Conservation (phyloP, 2,797 vertebrate genomes). For the Lerista edwardsae region DNA sequence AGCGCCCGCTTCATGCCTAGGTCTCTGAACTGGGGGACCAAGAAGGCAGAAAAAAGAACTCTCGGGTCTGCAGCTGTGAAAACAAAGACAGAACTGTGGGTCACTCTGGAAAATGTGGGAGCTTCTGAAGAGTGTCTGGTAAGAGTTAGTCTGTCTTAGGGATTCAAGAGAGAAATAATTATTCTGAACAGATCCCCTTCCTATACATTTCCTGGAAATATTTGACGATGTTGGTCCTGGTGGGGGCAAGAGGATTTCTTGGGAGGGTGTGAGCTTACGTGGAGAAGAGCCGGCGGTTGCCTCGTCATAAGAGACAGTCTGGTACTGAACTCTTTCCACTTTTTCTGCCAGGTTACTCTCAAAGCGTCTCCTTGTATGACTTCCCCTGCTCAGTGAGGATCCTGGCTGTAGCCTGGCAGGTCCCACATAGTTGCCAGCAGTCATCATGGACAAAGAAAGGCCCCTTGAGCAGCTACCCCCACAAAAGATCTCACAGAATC, state of each 20-base stretch:
- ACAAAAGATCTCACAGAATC: too few species aligned
- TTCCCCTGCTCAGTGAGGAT: not conserved
- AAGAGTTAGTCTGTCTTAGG: not conserved
- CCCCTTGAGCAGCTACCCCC: too few species aligned
- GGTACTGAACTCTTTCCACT: not conserved
- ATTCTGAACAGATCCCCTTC: not conserved
- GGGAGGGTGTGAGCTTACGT: not conserved
- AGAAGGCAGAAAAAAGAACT: not conserved
- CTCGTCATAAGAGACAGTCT: not conserved
- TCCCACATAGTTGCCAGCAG: not conserved
- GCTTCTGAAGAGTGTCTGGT: not conserved
- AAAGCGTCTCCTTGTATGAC: not conserved
- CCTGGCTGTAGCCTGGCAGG: not conserved
- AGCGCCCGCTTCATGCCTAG: not conserved
- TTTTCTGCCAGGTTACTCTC: not conserved
- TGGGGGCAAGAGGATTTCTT: not conserved
- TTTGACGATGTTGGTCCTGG: not conserved
- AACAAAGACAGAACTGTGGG: not conserved
- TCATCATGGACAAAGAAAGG: not conserved
- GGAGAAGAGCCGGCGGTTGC: not conserved
- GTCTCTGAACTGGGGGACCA: not conserved
- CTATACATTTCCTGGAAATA: not conserved
- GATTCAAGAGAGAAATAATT: not conserved
- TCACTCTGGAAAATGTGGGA: not conserved
- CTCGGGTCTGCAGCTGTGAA: not conserved